phyloP scores from a whole-genome alignment of 2,888 invertebrate species.

The Drosophila fungiperda region DNA sequence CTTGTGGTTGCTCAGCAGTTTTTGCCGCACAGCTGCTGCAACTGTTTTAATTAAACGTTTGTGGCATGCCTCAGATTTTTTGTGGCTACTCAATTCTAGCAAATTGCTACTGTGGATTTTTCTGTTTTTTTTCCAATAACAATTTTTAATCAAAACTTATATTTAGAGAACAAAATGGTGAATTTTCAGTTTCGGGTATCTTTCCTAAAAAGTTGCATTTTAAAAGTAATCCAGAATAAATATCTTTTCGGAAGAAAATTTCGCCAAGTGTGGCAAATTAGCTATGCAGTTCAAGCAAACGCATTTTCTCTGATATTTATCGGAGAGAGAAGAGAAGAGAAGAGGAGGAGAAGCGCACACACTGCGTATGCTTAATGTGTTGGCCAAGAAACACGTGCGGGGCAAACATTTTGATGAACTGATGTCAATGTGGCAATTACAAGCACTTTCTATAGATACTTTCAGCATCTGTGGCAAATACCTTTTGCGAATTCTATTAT shows the following conservation, averaged over 20 bases:
- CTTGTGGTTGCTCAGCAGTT: slow-evolving; percentile 59
- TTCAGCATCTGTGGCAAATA: slow-evolving; percentile 38
- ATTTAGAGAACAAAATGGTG: background rate
- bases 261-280: background rate
- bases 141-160: background rate
- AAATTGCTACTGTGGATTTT: slow-evolving; percentile 28
- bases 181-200: background rate
- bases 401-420: slow-evolving; percentile 46
- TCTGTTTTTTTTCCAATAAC: too few species aligned
- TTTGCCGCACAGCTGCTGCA: slow-evolving; percentile 59
- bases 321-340: background rate
- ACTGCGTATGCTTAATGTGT: slow-evolving; percentile 43
- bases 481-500: background rate
- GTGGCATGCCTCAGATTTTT: slow-evolving; percentile 5
- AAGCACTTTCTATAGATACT: slow-evolving; percentile 57
- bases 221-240: background rate
- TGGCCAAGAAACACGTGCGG: slow-evolving; percentile 35
- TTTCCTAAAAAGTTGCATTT: background rate
- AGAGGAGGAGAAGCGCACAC: slow-evolving; percentile 2
- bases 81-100: slow-evolving; percentile 13
- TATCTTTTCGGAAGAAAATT: background rate
- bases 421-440: slow-evolving; percentile 27
- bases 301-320: slow-evolving; percentile 27
- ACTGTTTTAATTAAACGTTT: slow-evolving; percentile 68
- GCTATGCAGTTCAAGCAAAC: slow-evolving; percentile 36